Evolutionary conservation across 2,113 vertebrate species (phyloP).

Genomic region (Epinephelus moara): DNA sequence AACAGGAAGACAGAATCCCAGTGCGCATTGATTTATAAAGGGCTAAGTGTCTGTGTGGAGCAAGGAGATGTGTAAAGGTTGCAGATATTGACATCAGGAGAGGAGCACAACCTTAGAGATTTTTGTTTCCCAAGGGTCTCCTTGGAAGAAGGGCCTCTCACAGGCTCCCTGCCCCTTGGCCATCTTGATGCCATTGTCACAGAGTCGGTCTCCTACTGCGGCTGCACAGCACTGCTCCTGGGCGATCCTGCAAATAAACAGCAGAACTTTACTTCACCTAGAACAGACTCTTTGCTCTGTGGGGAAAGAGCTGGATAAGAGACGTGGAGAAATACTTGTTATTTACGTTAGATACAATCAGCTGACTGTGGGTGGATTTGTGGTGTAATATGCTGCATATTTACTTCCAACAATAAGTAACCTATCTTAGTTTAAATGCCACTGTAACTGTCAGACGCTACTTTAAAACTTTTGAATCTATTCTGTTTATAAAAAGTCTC

Average conservation of each 20-base stretch:
- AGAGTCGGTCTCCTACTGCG: conserved; percentile 4
- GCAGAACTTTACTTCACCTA: background rate
- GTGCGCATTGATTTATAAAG: background rate
- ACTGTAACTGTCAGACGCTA: background rate
- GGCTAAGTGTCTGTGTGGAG: background rate
- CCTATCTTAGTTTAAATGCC: background rate
- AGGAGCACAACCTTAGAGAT: conserved; percentile 63
- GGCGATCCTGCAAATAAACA: conserved; percentile 40
- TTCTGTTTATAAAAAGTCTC: background rate
- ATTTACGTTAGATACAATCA: conserved; percentile 5
- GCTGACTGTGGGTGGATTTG: background rate
- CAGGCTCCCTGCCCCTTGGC: conserved; percentile 53
- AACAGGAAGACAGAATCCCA: background rate
- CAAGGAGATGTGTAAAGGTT: background rate
- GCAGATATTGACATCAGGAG: background rate
- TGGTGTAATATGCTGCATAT: background rate
- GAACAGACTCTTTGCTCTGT: background rate
- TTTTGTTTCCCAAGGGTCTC: conserved; percentile 49
- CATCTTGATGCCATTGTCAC: conserved; percentile 60
- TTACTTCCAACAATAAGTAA: background rate
- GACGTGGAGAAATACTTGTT: background rate
- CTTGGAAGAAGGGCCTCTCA: conserved; percentile 64
- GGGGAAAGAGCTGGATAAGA: background rate
- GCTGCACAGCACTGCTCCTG: conserved; percentile 76
- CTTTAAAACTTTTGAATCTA: background rate